Evolutionary conservation across 2,888 invertebrate genomes (phyloP).

Genomic region (Boloria euphrosyne): DNA sequence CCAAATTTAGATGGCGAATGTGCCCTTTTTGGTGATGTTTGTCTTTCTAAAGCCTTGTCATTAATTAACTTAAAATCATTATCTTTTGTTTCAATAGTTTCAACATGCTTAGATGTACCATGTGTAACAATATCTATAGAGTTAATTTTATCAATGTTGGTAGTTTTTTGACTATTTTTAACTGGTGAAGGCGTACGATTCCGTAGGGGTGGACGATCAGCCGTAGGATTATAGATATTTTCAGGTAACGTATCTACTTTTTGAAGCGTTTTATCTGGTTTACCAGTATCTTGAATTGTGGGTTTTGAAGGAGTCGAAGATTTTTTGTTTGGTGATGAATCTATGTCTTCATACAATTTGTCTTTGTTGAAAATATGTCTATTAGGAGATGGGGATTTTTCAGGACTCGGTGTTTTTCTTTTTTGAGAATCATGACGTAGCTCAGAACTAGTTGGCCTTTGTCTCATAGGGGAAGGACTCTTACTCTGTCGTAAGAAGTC

Average conservation of each 20-base stretch:
- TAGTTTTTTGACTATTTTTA: conserved; percentile 3
- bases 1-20: conserved; percentile 50
- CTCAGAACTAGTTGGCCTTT: conserved; percentile 7
- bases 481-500: conserved; percentile 6
- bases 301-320: neutral
- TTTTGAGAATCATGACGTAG: conserved; percentile 1
- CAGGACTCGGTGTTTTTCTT: conserved; percentile 36
- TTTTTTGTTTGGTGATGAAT: neutral
- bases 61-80: conserved; percentile 1
- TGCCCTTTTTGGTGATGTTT: conserved; percentile 37
- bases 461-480: conserved; percentile 11
- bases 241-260: neutral
- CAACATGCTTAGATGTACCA: neutral
- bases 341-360: neutral
- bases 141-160: neutral
- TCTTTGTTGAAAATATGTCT: conserved; percentile 40
- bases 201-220: conserved; percentile 2
- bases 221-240: neutral
- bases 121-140: conserved; percentile 2
- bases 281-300: conserved; percentile 5
- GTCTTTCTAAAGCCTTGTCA: conserved; percentile 13
- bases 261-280: neutral
- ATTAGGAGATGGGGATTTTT: conserved; percentile 47
- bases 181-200: conserved; percentile 18
- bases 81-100: conserved; percentile 6